Evolutionary conservation across 2,797 vertebrate genomes (phyloP).

Genomic region (Manis pentadactyla): DNA sequence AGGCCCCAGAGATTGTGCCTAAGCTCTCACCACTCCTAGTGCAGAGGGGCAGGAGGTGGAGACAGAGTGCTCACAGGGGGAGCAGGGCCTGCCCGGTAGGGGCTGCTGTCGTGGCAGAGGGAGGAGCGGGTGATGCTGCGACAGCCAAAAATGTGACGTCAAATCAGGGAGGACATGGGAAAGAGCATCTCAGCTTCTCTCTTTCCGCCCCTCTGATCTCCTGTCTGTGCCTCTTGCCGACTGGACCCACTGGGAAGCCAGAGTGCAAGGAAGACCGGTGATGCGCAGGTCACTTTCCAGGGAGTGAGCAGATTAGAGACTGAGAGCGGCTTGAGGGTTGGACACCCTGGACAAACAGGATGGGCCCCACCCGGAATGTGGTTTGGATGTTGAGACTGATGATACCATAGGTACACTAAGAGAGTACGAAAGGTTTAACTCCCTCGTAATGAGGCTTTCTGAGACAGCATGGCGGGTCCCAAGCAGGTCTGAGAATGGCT

Average conservation of each 20-base stretch:
- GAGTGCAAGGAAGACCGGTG: background rate
- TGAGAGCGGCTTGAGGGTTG: background rate
- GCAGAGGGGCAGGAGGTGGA: background rate
- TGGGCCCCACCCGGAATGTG: background rate
- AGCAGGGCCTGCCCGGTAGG: background rate
- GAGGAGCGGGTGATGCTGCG: too few relatives aligned
- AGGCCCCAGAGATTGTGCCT: background rate
- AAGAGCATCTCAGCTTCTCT: background rate
- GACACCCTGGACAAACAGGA: background rate
- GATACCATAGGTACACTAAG: background rate
- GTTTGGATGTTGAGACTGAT: background rate
- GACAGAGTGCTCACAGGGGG: rapidly evolving
- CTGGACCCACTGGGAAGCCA: background rate
- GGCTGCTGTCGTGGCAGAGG: background rate
- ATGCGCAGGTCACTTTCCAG: background rate
- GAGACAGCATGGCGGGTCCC: background rate
- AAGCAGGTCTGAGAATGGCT: background rate
- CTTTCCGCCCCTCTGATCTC: background rate
- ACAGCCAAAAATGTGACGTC: background rate
- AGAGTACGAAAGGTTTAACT: background rate
- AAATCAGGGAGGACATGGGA: background rate
- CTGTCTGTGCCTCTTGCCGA: background rate
- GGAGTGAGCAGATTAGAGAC: background rate
- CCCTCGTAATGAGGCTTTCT: background rate
- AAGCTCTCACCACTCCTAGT: background rate